phyloP scores from a whole-genome alignment of 2,888 invertebrate species.

The Lomographa bimaculata region DNA sequence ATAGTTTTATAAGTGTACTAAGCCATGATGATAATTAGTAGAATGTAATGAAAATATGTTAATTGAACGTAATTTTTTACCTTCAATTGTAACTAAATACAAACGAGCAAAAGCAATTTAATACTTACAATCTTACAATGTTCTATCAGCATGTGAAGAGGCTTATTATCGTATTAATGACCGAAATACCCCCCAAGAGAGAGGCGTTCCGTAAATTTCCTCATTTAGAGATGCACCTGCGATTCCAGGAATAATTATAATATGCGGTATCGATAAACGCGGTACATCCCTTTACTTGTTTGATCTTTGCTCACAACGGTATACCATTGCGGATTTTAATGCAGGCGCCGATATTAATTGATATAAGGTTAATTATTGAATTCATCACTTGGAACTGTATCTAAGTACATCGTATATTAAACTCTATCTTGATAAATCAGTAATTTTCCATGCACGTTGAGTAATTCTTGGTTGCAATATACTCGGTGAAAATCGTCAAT shows the following conservation, averaged over 20 bases:
- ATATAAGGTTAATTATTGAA: constrained; percentile 29
- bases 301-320: constrained; percentile 41
- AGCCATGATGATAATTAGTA: no score
- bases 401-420: no score
- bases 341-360: constrained; percentile 22
- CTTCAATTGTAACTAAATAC: no score
- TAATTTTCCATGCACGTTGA: no score
- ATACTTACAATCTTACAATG: neutral
- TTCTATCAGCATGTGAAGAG: constrained; percentile 14
- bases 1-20: no score
- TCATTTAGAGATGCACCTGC: constrained; percentile 51
- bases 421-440: no score
- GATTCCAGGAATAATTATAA: constrained; percentile 33
- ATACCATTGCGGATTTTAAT: constrained; percentile 53
- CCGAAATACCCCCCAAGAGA: constrained; percentile 45
- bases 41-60: no score
- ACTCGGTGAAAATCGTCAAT: no score
- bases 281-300: constrained; percentile 66
- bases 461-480: no score
- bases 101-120: no score
- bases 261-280: constrained; percentile 48
- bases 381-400: constrained; percentile 3
- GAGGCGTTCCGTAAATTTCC: constrained; percentile 42
- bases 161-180: constrained; percentile 22
- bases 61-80: no score